Evolutionary conservation across 2,113 vertebrate genomes (phyloP).

Genomic region (Barbus barbus): DNA sequence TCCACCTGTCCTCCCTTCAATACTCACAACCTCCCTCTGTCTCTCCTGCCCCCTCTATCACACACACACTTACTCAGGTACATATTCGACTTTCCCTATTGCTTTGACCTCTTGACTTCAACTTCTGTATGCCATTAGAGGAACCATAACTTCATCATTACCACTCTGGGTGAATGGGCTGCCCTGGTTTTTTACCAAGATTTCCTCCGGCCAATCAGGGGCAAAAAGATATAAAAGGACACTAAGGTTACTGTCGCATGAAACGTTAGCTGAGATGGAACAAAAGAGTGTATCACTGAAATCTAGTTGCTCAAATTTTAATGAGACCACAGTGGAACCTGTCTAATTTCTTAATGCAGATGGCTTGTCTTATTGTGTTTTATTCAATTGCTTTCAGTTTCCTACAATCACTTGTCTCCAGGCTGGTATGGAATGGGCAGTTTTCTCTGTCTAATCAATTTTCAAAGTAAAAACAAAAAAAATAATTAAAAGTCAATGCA

Average conservation of each 20-base stretch:
- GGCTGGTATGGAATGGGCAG: too few species aligned
- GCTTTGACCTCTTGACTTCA: conserved; percentile 24
- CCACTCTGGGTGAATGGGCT: neutral
- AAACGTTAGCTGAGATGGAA: neutral
- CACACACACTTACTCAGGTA: conserved; percentile 27
- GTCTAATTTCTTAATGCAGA: neutral
- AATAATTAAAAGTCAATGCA: too few species aligned
- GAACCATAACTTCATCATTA: conserved; percentile 29
- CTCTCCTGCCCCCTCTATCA: conserved; percentile 48
- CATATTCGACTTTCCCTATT: conserved; percentile 12
- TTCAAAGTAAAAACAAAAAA: too few species aligned
- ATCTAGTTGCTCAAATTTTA: neutral
- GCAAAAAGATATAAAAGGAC: neutral
- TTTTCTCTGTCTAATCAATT: too few species aligned
- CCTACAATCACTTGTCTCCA: neutral
- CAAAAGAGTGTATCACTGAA: neutral
- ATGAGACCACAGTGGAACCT: neutral
- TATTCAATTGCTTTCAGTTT: neutral
- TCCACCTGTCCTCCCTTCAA: conserved; percentile 24
- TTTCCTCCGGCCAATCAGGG: neutral
- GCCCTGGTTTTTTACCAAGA: conserved; percentile 10
- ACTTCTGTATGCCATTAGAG: neutral
- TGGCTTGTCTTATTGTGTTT: neutral
- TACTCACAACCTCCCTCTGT: neutral
- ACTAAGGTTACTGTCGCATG: neutral